Conservation (phyloP, 2,888 invertebrate species). For the Micoletzkya japonica region DNA sequence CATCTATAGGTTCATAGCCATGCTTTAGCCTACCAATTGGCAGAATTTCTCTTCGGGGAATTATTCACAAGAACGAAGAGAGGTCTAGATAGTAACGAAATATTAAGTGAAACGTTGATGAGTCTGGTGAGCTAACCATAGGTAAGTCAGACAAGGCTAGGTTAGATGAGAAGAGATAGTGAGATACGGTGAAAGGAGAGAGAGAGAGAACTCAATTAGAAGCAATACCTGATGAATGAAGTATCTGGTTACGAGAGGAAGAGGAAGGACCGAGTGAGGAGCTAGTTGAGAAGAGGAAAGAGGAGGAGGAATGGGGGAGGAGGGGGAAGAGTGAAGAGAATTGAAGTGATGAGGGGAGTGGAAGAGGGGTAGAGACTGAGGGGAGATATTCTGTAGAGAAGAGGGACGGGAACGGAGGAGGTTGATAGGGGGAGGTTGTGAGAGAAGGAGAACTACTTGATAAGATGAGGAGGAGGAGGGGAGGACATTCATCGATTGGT, state of each 20-base stretch:
- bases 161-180: no score
- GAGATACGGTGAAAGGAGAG: no score
- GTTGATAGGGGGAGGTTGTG: background rate
- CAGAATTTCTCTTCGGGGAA: no score
- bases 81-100: no score
- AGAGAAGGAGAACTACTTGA: background rate
- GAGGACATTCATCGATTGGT: background rate
- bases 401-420: background rate
- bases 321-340: background rate
- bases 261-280: background rate
- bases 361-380: background rate
- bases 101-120: no score
- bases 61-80: no score
- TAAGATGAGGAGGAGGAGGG: conserved; percentile 9
- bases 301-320: background rate
- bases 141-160: no score
- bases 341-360: background rate
- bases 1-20: no score
- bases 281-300: background rate
- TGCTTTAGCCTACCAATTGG: no score
- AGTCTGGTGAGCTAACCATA: no score
- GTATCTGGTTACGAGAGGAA: background rate
- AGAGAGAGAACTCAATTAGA: background rate
- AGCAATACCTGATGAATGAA: background rate
- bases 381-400: background rate